Conservation (phyloP, 2,888 invertebrate genomes). For the Thelaira solivaga region DNA sequence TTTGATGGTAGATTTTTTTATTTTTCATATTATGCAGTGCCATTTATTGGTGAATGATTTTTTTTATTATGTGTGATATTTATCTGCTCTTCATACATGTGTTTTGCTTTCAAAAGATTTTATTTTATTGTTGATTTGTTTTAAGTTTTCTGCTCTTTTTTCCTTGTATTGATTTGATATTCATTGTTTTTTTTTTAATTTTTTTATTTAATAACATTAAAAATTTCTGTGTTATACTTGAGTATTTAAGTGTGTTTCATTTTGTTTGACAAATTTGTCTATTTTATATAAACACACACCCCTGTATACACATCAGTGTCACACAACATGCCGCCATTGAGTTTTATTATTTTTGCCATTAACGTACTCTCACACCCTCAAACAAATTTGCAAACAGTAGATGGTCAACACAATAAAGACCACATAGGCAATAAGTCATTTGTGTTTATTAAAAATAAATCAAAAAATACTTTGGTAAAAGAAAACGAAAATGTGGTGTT, state of each 20-base stretch:
- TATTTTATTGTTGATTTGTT: conserved; percentile 42
- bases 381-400: neutral
- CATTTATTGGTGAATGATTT: conserved; percentile 9
- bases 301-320: neutral
- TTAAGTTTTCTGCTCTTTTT: conserved; percentile 39
- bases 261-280: conserved; percentile 57
- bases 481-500: no score
- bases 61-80: conserved; percentile 45
- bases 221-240: conserved; percentile 59
- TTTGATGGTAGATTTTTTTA: conserved; percentile 19
- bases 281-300: neutral
- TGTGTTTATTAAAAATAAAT: neutral
- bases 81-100: no score
- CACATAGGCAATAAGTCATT: neutral
- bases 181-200: conserved; percentile 3
- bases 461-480: neutral
- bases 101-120: conserved; percentile 21
- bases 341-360: no score
- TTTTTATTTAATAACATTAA: conserved; percentile 56
- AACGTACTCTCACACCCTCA: no score
- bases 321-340: conserved; percentile 40
- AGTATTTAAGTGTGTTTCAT: conserved; percentile 54
- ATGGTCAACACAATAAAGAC: neutral
- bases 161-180: conserved; percentile 34
- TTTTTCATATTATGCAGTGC: no score